Base-by-base conservation (phyloP, 2,113 vertebrate species). In the Corythornis vintsioides region DNA sequence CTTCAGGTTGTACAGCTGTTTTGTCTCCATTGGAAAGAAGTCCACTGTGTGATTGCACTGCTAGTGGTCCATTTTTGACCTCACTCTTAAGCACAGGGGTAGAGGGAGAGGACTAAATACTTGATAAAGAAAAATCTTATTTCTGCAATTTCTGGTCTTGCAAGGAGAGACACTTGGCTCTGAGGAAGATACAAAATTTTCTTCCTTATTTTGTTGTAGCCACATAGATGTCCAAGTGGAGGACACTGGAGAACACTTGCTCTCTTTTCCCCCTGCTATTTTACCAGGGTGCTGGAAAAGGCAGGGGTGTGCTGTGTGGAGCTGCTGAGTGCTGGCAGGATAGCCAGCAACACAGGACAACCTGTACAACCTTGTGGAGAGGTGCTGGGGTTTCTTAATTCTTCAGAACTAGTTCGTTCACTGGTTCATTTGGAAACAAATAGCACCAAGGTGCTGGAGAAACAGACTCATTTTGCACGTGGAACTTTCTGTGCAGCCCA, bases 1-100 rank as follows among this genome's bases (percentile, higher is more conserved):
- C 25, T 0, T 31, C 47, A 56, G 38, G 19, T 69, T 10, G 55
- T 31, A n/a, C 0, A 70, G 33, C 13, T 0, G 0, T 45, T 7
- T 65, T 75, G 52, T 83, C 17, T 59, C 26, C 26, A 60, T 16
- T 52, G 35, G 33, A 55, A 79, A 17, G 31, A 48, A 70, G 15
- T 40, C 14, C 11, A 7, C 22, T 43, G 9, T 43, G n/a, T 82
- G 60, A 4, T 15, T 57, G 45, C 3, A 1, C 45, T 19, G 13
- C n/a, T 75, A 13, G 5, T 53, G 25, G 19, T 82, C 53, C 3
- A 1, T 2, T 88, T 88, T 70, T 71, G 24, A 70, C 52, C 13
- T 60, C 19, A 13, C 15, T 59, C 19, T 73, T 33, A 48, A 79
- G 16, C 4, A 0, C 35, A 15, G 10, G 12, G 17, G 8, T 22